Percentiles rank a stretch among this genome's conserved stretches.
phyloP scores from a whole-genome alignment of 2,113 vertebrate species.

The Eleginops maclovinus region DNA sequence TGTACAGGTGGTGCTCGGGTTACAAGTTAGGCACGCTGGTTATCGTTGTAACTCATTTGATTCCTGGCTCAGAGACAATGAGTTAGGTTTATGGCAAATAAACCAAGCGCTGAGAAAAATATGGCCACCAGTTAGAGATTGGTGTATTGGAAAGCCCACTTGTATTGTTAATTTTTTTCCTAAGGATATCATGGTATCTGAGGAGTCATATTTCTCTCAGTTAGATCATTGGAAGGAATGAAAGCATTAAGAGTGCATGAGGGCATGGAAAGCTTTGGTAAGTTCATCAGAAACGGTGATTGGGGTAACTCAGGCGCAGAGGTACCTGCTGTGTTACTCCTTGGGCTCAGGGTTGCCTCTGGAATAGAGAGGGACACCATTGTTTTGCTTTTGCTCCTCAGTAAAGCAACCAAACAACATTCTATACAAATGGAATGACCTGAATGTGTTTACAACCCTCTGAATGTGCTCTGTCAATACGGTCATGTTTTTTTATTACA shows the following conservation, averaged over 20 bases:
- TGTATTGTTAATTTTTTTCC: not conserved
- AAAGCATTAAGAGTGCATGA: constrained; percentile 49
- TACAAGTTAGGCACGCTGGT: constrained; percentile 68
- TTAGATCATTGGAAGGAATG: constrained; percentile 63
- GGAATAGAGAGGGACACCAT: constrained; percentile 92
- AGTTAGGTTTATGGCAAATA: constrained; percentile 80
- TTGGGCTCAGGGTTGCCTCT: constrained; percentile 95
- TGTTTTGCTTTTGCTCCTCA: constrained; percentile 60
- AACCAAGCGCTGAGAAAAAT: constrained; percentile 82
- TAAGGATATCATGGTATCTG: constrained; percentile 4
- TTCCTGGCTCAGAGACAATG: constrained; percentile 74
- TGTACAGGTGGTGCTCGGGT: constrained; percentile 60
- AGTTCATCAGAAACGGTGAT: constrained; percentile 60
- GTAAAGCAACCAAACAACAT: constrained; percentile 1
- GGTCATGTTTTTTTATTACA: too few species aligned
- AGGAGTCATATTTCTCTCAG: constrained; percentile 79
- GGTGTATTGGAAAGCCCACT: not conserved
- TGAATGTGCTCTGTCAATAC: not conserved
- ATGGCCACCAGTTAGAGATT: constrained; percentile 60
- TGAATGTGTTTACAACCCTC: constrained; percentile 15
- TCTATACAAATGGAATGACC: not conserved
- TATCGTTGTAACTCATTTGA: constrained; percentile 78
- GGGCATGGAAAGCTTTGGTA: constrained; percentile 48
- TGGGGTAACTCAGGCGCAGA: constrained; percentile 80
- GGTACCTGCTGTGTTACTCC: constrained; percentile 95